Percentiles rank a stretch among this genome's conserved stretches.
phyloP scores from a whole-genome alignment of 2,888 invertebrate species.

The Caenorhabditis sp. region DNA sequence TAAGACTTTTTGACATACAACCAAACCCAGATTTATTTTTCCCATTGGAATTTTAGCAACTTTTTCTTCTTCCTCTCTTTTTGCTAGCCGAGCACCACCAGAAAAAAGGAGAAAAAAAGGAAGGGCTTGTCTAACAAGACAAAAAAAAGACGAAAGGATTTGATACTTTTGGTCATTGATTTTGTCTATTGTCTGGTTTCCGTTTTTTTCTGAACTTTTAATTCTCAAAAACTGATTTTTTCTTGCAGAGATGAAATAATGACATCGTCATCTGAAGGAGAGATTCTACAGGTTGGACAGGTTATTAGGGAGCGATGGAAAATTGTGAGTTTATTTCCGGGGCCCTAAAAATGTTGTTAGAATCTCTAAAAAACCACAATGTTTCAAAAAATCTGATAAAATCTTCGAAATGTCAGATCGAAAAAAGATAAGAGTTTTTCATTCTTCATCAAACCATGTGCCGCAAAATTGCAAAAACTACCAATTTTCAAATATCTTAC shows the following conservation, averaged over 20 bases:
- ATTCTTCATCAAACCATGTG: too few relatives aligned
- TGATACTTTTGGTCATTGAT: slow-evolving; percentile 1
- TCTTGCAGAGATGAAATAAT: slow-evolving; percentile 55
- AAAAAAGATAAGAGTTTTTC: too few relatives aligned
- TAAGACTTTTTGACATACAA: slow-evolving; percentile 1
- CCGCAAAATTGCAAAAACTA: too few relatives aligned
- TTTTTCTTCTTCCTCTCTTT: background rate
- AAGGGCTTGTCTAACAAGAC: background rate
- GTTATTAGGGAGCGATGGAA: slow-evolving; percentile 86
- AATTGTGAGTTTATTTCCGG: slow-evolving; percentile 78
- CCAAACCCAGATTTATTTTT: slow-evolving; percentile 1
- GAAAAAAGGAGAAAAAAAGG: background rate
- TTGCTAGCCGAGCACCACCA: background rate
- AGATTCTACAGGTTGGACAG: slow-evolving; percentile 70
- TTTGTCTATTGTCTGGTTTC: slow-evolving; percentile 10
- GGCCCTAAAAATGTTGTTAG: slow-evolving; percentile 74
- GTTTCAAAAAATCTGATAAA: background rate
- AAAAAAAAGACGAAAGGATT: background rate
- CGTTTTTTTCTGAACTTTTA: slow-evolving; percentile 17
- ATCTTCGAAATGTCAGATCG: too few relatives aligned
- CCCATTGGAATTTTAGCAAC: background rate
- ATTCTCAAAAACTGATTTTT: slow-evolving; percentile 15
- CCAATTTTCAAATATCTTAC: too few relatives aligned
- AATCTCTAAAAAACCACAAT: slow-evolving; percentile 79
- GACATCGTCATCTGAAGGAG: slow-evolving; percentile 71